Evolutionary conservation across 1,140 invertebrate genomes (phyloP).

Genomic region (Anagrus nilaparvatae): DNA sequence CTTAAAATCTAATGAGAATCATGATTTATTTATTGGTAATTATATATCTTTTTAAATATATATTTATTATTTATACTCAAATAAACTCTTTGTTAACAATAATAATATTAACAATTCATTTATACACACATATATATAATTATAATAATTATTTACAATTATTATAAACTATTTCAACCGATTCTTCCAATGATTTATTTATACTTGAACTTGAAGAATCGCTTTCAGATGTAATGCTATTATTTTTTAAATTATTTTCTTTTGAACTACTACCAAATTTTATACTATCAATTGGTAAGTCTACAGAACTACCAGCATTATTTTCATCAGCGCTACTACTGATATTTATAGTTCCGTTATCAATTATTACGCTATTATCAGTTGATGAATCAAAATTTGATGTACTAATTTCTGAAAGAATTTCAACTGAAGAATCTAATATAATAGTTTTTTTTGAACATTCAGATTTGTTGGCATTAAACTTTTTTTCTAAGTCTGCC

Average conservation of each 20-base stretch:
- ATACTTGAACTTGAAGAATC: background rate
- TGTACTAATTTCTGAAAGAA: background rate
- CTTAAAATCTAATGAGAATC: too few species aligned
- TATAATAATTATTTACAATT: too few species aligned
- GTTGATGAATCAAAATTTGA: background rate
- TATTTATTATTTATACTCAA: too few species aligned
- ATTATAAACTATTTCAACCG: background rate
- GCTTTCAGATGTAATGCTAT: background rate
- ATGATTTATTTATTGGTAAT: too few species aligned
- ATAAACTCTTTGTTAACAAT: too few species aligned
- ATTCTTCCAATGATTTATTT: background rate
- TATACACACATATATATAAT: too few species aligned
- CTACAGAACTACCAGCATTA: slow-evolving; percentile 3
- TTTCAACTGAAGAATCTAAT: slow-evolving; percentile 5
- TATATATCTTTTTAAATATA: too few species aligned
- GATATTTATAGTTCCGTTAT: slow-evolving; percentile 1
- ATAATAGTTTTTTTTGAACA: too few species aligned
- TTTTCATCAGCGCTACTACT: slow-evolving; percentile 6
- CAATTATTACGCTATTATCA: background rate
- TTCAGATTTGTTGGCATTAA: background rate
- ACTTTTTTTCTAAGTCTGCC: background rate
- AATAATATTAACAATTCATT: too few species aligned
- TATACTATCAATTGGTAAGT: slow-evolving; percentile 7
- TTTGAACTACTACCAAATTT: slow-evolving; percentile 1
- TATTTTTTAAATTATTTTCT: background rate